Base-by-base conservation (phyloP, 1,140 invertebrate genomes). In the Harlomillsia oculata region DNA sequence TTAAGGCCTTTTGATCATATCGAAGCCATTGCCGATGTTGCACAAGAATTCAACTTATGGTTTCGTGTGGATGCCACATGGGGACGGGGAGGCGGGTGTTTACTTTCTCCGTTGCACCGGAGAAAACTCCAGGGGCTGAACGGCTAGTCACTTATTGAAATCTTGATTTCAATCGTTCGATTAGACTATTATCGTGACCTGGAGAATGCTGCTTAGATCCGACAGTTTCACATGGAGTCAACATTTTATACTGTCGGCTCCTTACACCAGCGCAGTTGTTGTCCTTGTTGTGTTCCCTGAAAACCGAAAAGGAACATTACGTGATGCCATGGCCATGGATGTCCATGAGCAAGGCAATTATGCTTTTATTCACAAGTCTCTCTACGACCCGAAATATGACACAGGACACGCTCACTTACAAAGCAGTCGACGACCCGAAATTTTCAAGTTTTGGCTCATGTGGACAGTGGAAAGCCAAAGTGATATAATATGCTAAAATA, bases 381-480 rank as follows among this genome's bases (percentile, higher is more conserved):
- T 55, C 0, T 55, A 60, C 21, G 46, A 55, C 5, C 20, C 21
- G 14, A n/a, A 32, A 11, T 55, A 43, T 16, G 58, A 55, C 21
- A 44, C 37, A 21, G 45, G 52, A 49, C 37, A 60, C 23, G 20
- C 18, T 14, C 45, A 43, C 5, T 25, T 55, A 5, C 45, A 55
- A 43, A 50, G 45, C n/a, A 55, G 52, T 45, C 21, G 58, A 37
- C 34, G 52, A 45, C 21, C 32, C 2, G 52, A 55, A 20, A 55
- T 60, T 30, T 34, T 36, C 39, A 60, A 60, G 34, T 50, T 60
- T 16, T 60, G 58, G 58, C 26, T 55, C 5, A 39, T 51, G 52
- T 55, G 52, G 58, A 60, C n/a, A n/a, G n/a, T n/a, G n/a, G n/a
- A n/a, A 60, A 51, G 50, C 40, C 6, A 60, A 55, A 29, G 53